Percentiles rank a stretch among this genome's conserved stretches.
phyloP scores from a whole-genome alignment of 2,113 vertebrate genomes.

The Ardeotis arabs region DNA sequence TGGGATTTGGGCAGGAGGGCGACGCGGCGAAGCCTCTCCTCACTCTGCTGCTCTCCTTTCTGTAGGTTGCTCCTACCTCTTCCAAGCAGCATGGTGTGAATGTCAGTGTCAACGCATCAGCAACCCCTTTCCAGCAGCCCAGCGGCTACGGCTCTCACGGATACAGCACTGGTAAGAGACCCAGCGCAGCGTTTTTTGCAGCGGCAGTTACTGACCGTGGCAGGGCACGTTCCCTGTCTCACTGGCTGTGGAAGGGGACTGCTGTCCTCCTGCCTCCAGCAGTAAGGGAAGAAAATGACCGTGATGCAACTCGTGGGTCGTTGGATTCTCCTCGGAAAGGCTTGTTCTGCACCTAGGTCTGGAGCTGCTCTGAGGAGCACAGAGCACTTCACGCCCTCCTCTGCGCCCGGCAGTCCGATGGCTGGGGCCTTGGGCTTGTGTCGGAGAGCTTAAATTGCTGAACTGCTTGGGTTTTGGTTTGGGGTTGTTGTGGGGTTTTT shows the following conservation, averaged over 20 bases:
- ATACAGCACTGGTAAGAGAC: constrained; percentile 91
- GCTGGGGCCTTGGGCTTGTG: accelerated
- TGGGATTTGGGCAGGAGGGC: background rate
- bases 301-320: accelerated
- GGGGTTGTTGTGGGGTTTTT: background rate
- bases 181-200: background rate
- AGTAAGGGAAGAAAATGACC: background rate
- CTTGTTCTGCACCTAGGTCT: background rate
- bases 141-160: constrained; percentile 95
- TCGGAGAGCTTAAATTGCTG: background rate
- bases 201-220: background rate
- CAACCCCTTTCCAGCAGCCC: constrained; percentile 94
- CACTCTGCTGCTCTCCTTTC: background rate
- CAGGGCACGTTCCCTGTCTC: background rate
- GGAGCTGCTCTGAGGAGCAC: background rate
- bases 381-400: accelerated
- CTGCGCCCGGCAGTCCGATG: background rate
- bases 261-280: background rate
- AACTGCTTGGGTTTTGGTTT: background rate
- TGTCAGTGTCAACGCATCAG: constrained; percentile 95
- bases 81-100: constrained; percentile 98
- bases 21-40: background rate
- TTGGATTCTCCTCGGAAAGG: background rate
- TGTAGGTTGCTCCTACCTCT: constrained; percentile 95
- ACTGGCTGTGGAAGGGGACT: background rate